A percentile compares a stretch with the other conserved stretches of the same genome.
phyloP scores from a whole-genome alignment of 2,113 vertebrate genomes.

The Prionailurus viverrinus region DNA sequence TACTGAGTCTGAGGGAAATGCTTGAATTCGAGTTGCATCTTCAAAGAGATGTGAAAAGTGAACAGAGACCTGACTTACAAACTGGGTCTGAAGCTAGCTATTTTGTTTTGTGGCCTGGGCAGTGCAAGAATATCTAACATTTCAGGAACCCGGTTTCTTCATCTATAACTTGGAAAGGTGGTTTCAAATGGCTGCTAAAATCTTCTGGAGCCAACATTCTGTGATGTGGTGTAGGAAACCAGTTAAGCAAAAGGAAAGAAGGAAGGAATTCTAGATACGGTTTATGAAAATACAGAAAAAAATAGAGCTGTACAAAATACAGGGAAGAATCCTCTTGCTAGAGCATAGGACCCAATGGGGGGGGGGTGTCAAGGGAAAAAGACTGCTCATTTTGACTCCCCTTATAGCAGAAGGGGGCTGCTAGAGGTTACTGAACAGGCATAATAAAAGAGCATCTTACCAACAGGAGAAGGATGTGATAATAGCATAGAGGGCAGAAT shows the following conservation, averaged over 20 bases:
- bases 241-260: background rate
- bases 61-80: background rate
- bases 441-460: background rate
- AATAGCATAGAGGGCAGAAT: background rate
- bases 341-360: background rate
- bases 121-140: background rate
- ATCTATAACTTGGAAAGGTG: background rate
- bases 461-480: background rate
- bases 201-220: background rate
- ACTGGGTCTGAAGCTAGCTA: background rate
- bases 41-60: slow-evolving; percentile 6
- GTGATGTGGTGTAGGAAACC: background rate
- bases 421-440: background rate
- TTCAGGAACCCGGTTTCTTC: background rate
- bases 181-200: background rate
- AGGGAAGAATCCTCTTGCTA: background rate
- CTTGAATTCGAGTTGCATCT: background rate
- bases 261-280: background rate
- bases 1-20: background rate
- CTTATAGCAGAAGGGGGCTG: background rate
- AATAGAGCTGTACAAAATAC: background rate
- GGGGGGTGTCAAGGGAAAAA: fast-evolving
- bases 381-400: background rate
- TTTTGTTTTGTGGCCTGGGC: background rate
- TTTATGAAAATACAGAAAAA: background rate